Conservation (phyloP, 2,797 vertebrate genomes). For the Lophius americanus region DNA sequence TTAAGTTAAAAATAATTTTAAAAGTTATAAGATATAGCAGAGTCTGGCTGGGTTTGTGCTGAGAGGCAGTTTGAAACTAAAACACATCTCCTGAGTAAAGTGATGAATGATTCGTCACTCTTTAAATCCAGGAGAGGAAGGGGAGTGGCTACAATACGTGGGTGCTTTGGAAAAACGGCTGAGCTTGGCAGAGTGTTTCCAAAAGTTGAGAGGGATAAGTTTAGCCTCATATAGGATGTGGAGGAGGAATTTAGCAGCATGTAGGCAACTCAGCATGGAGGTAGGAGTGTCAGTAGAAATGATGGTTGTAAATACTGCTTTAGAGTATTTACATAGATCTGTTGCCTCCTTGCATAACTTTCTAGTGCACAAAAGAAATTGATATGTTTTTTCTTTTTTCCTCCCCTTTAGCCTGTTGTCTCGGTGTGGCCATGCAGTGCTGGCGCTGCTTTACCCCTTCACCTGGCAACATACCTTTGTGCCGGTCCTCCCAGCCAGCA, state of each 20-base stretch:
- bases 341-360: neutral
- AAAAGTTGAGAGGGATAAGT: constrained; percentile 3
- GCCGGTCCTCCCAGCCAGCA: constrained; percentile 92
- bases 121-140: constrained; percentile 7
- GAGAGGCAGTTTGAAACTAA: neutral
- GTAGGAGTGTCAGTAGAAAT: constrained; percentile 12
- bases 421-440: constrained; percentile 90
- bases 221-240: neutral
- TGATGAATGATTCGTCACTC: constrained; percentile 10
- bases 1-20: neutral
- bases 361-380: neutral
- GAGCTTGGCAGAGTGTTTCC: constrained; percentile 8
- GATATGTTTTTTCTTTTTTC: neutral
- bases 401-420: constrained; percentile 85
- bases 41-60: neutral
- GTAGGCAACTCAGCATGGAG: neutral
- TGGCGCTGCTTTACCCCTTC: constrained; percentile 93
- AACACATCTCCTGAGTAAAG: neutral
- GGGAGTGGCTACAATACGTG: neutral
- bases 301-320: neutral
- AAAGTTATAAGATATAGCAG: neutral
- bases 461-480: constrained; percentile 99
- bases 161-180: constrained; percentile 1
- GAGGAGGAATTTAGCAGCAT: constrained; percentile 4
- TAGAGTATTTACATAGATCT: neutral